phyloP scores from a whole-genome alignment of 2,888 invertebrate genomes.

The Microdon myrmicae region DNA sequence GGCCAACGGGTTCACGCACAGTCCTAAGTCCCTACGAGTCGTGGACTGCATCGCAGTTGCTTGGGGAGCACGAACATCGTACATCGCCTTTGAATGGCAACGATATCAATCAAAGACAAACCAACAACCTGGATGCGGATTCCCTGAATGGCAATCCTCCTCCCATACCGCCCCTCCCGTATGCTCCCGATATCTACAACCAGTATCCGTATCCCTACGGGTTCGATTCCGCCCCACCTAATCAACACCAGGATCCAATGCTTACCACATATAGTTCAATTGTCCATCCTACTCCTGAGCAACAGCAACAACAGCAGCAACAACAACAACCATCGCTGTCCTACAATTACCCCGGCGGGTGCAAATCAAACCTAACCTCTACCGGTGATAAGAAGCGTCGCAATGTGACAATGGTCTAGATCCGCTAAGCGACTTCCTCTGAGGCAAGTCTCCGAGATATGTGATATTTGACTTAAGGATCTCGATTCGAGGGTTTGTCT shows the following conservation, averaged over 20 bases:
- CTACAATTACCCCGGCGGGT: background rate
- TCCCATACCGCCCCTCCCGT: constrained; percentile 70
- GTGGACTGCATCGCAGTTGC: constrained; percentile 72
- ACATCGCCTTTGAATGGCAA: constrained; percentile 41
- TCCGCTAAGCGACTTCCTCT: background rate
- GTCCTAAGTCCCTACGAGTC: constrained; percentile 70
- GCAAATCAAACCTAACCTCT: background rate
- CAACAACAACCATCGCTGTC: constrained; percentile 3
- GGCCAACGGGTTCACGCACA: constrained; percentile 58
- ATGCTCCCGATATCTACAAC: constrained; percentile 25
- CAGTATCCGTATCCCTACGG: constrained; percentile 19
- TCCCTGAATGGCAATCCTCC: constrained; percentile 61
- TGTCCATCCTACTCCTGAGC: constrained; percentile 41
- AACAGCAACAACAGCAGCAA: constrained; percentile 53
- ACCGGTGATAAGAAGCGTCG: constrained; percentile 69
- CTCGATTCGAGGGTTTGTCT: background rate
- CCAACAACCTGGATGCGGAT: constrained; percentile 15
- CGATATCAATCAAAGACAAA: constrained; percentile 55
- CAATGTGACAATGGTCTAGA: constrained; percentile 73
- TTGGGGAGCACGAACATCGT: constrained; percentile 63
- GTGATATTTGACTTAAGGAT: constrained; percentile 14
- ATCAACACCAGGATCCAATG: constrained; percentile 61
- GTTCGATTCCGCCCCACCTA: constrained; percentile 14
- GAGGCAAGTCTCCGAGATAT: background rate
- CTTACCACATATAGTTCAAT: constrained; percentile 60